Percentiles rank a stretch among this genome's conserved stretches.
Evolutionary conservation across 2,797 vertebrate species (phyloP).

Genomic region (Eremophila alpestris): DNA sequence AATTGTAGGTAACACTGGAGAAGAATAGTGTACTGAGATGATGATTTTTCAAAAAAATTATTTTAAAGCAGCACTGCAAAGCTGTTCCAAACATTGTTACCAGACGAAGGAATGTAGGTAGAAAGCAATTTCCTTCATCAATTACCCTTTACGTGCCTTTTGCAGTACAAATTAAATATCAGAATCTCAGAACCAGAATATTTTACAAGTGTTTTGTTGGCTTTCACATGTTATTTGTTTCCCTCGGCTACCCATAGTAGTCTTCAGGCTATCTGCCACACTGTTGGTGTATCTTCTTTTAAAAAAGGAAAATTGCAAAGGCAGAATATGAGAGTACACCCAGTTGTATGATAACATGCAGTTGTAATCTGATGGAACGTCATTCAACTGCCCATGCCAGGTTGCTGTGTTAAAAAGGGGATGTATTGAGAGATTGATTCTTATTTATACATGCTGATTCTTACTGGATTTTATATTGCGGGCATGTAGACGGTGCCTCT

Average conservation of each 20-base stretch:
- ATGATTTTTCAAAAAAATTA: neutral
- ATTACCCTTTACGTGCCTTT: neutral
- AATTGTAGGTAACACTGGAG: neutral
- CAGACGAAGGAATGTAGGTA: neutral
- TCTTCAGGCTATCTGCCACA: slow-evolving; percentile 1
- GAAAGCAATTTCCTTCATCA: neutral
- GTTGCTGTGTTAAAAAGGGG: neutral
- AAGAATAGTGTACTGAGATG: neutral
- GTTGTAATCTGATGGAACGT: neutral
- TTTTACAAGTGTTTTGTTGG: neutral
- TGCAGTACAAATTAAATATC: slow-evolving; percentile 19
- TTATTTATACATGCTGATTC: neutral
- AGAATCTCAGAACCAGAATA: neutral
- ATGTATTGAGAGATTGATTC: neutral
- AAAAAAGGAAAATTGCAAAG: neutral
- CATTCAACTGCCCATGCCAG: neutral
- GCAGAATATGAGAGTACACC: neutral
- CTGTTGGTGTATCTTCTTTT: neutral
- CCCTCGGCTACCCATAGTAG: neutral
- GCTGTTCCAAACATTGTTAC: neutral
- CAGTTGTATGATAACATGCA: neutral
- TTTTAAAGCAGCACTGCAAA: neutral
- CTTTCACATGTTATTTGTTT: neutral
- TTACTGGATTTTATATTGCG: neutral
- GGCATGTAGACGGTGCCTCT: neutral